Conservation (phyloP, 2,113 vertebrate genomes). For the Cyprinodon variegatus region DNA sequence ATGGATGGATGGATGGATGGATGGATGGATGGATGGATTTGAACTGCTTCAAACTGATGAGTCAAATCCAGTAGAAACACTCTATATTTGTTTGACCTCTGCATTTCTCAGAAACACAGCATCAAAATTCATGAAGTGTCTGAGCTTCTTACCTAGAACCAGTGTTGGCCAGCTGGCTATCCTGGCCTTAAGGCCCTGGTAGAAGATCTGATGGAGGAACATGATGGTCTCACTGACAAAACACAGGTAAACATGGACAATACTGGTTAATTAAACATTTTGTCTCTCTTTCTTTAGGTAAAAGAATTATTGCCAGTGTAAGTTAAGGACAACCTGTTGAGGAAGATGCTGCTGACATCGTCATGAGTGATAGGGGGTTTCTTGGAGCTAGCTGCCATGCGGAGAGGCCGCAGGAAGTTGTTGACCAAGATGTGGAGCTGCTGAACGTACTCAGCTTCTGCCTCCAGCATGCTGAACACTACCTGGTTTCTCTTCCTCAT, state of each 20-base stretch:
- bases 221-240: conserved; percentile 95
- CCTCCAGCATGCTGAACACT: conserved; percentile 98
- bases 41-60: too few relatives aligned
- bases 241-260: conserved; percentile 37
- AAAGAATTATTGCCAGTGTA: background rate
- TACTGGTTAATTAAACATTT: background rate
- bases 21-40: too few relatives aligned
- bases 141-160: conserved; percentile 86
- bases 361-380: conserved; percentile 96
- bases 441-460: conserved; percentile 96
- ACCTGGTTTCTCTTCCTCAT: conserved; percentile 99
- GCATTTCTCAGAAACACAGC: background rate
- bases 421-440: conserved; percentile 98
- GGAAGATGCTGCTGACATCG: conserved; percentile 98
- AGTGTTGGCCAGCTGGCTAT: conserved; percentile 98
- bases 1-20: too few relatives aligned
- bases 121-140: background rate
- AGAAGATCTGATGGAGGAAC: conserved; percentile 99
- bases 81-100: background rate
- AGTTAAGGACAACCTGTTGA: conserved; percentile 87
- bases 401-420: conserved; percentile 95
- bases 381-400: conserved; percentile 98
- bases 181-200: conserved; percentile 96
- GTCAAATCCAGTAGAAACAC: background rate
- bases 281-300: conserved; percentile 2